Evolutionary conservation across 2,888 invertebrate genomes (phyloP).

Genomic region (Noctua fimbriata): DNA sequence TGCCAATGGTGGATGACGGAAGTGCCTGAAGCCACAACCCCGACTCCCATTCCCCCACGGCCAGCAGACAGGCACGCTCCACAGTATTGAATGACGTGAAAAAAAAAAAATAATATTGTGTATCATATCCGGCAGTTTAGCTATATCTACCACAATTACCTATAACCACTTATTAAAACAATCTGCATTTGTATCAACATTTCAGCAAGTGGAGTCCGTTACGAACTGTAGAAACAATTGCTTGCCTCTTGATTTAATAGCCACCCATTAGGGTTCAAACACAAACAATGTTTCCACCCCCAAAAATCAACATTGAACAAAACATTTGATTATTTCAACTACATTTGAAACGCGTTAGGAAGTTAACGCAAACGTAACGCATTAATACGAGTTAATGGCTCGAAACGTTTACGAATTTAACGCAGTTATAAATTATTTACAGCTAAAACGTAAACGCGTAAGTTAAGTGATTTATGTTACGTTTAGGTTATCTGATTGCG

Average conservation of each 20-base stretch:
- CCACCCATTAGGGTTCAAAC: conserved; percentile 26
- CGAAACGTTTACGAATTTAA: conserved; percentile 54
- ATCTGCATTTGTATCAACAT: not conserved
- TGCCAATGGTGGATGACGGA: too few species aligned
- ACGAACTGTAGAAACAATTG: not conserved
- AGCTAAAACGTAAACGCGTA: conserved; percentile 48
- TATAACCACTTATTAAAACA: not conserved
- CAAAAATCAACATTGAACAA: conserved; percentile 34
- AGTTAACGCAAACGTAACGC: conserved; percentile 58
- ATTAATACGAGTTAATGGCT: conserved; percentile 60
- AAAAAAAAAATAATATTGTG: not conserved
- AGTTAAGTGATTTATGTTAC: conserved; percentile 39
- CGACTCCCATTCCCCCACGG: too few species aligned
- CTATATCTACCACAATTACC: not conserved
- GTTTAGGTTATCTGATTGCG: conserved; percentile 28
- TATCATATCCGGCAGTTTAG: not conserved
- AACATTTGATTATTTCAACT: conserved; percentile 67
- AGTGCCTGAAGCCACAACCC: too few species aligned
- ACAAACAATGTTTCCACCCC: conserved; percentile 24
- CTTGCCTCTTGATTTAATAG: conserved; percentile 8
- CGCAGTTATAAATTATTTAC: conserved; percentile 59
- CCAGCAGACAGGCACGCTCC: too few species aligned
- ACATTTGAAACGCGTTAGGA: conserved; percentile 60
- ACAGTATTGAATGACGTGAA: too few species aligned
- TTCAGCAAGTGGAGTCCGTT: not conserved